phyloP scores from a whole-genome alignment of 2,113 vertebrate genomes.

The Colinus virginianus region DNA sequence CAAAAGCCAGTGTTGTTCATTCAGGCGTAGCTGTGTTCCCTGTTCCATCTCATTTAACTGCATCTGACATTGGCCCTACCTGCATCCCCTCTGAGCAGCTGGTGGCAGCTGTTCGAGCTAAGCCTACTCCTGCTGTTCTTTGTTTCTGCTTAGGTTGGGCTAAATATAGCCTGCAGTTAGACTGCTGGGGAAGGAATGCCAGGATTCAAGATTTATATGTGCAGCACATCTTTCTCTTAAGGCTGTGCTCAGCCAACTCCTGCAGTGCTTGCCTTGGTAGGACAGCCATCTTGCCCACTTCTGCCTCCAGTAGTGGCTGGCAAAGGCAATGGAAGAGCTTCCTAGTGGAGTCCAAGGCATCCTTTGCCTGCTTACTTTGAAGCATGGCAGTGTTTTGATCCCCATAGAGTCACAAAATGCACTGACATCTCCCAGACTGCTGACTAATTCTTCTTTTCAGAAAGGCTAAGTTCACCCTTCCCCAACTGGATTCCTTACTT shows the following conservation, averaged over 20 bases:
- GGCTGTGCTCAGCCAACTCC: not conserved
- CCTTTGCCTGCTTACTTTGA: accelerated
- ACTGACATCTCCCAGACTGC: not conserved
- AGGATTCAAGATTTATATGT: not conserved
- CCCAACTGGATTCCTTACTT: not conserved
- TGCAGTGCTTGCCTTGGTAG: not conserved
- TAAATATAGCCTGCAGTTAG: conserved; percentile 55
- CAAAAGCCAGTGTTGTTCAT: not conserved
- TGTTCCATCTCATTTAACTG: conserved; percentile 55
- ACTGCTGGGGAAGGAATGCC: not conserved
- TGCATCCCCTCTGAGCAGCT: conserved; percentile 36
- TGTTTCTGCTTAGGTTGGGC: conserved; percentile 53
- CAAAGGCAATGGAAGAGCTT: not conserved
- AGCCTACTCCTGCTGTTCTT: conserved; percentile 17
- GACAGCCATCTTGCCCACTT: not conserved
- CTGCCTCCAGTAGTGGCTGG: not conserved
- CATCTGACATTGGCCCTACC: conserved; percentile 49
- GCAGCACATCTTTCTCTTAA: not conserved
- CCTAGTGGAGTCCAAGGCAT: not conserved
- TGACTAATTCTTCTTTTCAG: not conserved
- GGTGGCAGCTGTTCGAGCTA: conserved; percentile 42
- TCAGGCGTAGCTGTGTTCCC: conserved; percentile 2
- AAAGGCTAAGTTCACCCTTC: not conserved
- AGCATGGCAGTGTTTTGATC: not conserved
- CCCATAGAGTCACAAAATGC: not conserved